Conservation (phyloP, 2,113 vertebrate species). For the Ascaphus truei region DNA sequence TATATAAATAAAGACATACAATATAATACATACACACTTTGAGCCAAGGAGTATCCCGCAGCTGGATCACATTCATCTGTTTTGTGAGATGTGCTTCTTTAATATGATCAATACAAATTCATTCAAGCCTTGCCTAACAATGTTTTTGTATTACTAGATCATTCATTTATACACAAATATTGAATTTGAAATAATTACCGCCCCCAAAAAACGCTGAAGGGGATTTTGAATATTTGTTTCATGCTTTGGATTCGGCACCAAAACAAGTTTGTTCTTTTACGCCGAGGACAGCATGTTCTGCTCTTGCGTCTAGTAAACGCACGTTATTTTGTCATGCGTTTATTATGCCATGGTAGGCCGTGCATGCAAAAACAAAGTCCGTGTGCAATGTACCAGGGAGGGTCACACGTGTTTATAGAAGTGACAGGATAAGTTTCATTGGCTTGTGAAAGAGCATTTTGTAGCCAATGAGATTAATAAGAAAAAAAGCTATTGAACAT, state of each 20-base stretch:
- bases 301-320: neutral
- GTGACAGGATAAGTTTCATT: neutral
- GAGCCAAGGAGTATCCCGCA: no score
- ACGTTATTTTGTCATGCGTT: constrained; percentile 12
- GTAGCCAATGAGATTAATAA: neutral
- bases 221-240: neutral
- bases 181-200: no score
- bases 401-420: neutral
- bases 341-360: neutral
- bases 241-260: neutral
- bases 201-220: no score
- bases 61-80: no score
- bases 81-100: no score
- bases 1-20: no score
- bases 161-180: no score
- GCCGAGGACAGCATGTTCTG: constrained; percentile 1
- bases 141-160: no score
- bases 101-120: no score
- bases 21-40: no score
- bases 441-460: neutral
- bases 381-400: neutral
- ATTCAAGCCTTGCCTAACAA: no score
- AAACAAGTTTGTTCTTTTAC: constrained; percentile 1
- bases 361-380: constrained; percentile 15
- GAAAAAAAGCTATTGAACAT: neutral